Evolutionary conservation across 2,888 invertebrate species (phyloP), one percentile per base, ranked within the genome.

Genomic region (Hanleya hanleyi): DNA sequence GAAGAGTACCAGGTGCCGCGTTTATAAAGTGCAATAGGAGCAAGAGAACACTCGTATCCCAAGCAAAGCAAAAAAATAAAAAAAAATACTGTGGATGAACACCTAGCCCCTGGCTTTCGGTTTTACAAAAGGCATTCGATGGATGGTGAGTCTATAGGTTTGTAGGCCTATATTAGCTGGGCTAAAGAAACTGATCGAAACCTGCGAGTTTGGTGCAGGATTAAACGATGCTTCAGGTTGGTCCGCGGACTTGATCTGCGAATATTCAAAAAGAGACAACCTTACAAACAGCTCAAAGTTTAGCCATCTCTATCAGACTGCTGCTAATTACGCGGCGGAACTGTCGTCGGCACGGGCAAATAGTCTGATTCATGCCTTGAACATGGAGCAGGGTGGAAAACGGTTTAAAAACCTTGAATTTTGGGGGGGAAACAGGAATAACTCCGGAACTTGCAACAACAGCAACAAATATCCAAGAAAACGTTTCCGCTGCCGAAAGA

Each of bases 241-340:
- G 79, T 80, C 29, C 76, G 78, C 67, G 78, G 78, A 5, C 38
- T 81, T 12, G 26, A n/a, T 62, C 65, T 47, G 38, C 51, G 38
- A 35, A 9, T 2, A 76, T 73, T n/a, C 74, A 77, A 64, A 69
- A 51, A 22, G 51, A 70, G 5, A 26, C 73, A 32, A 72, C 71
- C 9, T 66, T 73, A 5, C 35, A 67, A 12, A 73, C 37, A 1
- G 73, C 75, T 0, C 32, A 71, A 1, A 69, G 75, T 18, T 71
- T 75, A 1, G 41, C 76, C 0, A 38, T 61, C 3, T 76, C 77
- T 9, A 76, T 78, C 69, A 79, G 67, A 74, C 72, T 0, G 76
- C 75, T 1, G 29, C 66, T 0, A 68, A 65, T 47, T 69, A 76
- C 64, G 69, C 76, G 6, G 35, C 66, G 4, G 76, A 76, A 38